Percentiles rank a stretch among this genome's conserved stretches.
phyloP scores from a whole-genome alignment of 2,888 invertebrate species.

The Strigamia maritima region DNA sequence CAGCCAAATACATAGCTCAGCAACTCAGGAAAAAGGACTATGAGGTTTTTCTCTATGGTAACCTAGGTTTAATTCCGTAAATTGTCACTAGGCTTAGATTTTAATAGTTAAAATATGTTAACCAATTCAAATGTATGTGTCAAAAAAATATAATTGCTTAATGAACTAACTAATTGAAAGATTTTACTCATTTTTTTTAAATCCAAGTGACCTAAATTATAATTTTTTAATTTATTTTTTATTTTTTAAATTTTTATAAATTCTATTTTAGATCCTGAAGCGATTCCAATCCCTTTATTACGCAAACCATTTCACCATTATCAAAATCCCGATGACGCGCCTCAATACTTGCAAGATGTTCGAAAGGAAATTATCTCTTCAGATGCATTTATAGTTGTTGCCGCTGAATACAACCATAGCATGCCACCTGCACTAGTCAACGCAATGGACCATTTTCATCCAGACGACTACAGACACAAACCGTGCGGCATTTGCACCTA shows the following conservation, averaged over 20 bases:
- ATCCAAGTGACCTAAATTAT: too few species aligned
- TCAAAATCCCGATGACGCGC: slow-evolving; percentile 46
- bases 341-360: slow-evolving; percentile 48
- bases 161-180: too few species aligned
- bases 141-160: too few species aligned
- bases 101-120: too few species aligned
- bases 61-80: too few species aligned
- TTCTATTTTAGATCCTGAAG: slow-evolving; percentile 51
- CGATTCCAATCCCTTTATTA: slow-evolving; percentile 50
- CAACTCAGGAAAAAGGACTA: slow-evolving; percentile 46
- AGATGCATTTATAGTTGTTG: slow-evolving; percentile 53
- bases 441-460: slow-evolving; percentile 55
- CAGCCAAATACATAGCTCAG: slow-evolving; percentile 47
- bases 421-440: slow-evolving; percentile 55
- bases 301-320: slow-evolving; percentile 49
- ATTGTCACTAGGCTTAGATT: too few species aligned
- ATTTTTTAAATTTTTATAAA: too few species aligned
- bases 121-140: too few species aligned
- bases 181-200: too few species aligned
- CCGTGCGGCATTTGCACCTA: slow-evolving; percentile 50
- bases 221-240: background rate
- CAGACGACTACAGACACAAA: slow-evolving; percentile 50
- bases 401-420: slow-evolving; percentile 53
- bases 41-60: slow-evolving; percentile 49
- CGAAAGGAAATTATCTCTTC: slow-evolving; percentile 48